phyloP scores from a whole-genome alignment of 1,140 invertebrate species.

The Samia ricini region DNA sequence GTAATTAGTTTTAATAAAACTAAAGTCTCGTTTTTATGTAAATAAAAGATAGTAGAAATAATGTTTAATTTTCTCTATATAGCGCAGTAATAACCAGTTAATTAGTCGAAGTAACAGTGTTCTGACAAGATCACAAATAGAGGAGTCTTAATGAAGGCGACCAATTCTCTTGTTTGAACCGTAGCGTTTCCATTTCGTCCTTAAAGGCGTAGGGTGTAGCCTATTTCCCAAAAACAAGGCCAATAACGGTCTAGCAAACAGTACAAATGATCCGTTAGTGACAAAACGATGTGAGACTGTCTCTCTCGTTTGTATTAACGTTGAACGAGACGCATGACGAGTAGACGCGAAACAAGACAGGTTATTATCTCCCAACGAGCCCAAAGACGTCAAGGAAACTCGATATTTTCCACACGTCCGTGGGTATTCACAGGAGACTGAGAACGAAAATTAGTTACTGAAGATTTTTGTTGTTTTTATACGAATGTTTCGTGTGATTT shows the following conservation, averaged over 20 bases:
- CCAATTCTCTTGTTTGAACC: slow-evolving; percentile 57
- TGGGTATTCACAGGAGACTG: slow-evolving; percentile 67
- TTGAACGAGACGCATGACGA: slow-evolving; percentile 54
- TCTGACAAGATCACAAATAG: slow-evolving; percentile 67
- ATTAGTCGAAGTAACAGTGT: slow-evolving; percentile 71
- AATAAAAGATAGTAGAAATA: slow-evolving; percentile 32
- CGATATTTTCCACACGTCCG: slow-evolving; percentile 74
- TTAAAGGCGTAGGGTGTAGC: slow-evolving; percentile 51
- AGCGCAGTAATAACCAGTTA: slow-evolving; percentile 62
- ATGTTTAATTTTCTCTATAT: slow-evolving; percentile 51
- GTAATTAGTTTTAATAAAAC: not conserved
- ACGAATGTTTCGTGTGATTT: slow-evolving; percentile 69
- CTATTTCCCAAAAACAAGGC: slow-evolving; percentile 73
- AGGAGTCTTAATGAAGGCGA: slow-evolving; percentile 69
- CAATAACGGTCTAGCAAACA: slow-evolving; percentile 72
- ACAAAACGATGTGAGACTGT: slow-evolving; percentile 55
- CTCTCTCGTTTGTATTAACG: slow-evolving; percentile 38
- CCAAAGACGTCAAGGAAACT: slow-evolving; percentile 55
- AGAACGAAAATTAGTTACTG: slow-evolving; percentile 75
- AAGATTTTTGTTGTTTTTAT: slow-evolving; percentile 63
- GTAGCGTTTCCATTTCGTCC: slow-evolving; percentile 61
- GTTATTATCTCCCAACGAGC: slow-evolving; percentile 70
- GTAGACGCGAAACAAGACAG: slow-evolving; percentile 69
- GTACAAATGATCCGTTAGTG: slow-evolving; percentile 71
- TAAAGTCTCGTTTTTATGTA: not conserved